phyloP scores from a whole-genome alignment of 2,113 vertebrate genomes.

The Mastomys natalensis region DNA sequence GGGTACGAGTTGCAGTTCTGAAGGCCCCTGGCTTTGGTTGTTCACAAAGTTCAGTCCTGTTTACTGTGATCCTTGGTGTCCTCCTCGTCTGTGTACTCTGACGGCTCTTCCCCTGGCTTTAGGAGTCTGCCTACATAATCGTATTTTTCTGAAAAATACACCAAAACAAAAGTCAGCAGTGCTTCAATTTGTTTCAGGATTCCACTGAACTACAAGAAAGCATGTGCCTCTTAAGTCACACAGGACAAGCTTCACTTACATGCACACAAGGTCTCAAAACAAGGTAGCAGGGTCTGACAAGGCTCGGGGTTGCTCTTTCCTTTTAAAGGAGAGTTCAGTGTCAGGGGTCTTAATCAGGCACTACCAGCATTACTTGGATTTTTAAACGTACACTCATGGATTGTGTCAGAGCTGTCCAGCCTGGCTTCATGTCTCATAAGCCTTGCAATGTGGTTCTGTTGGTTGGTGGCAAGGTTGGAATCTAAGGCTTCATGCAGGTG shows the following conservation, averaged over 20 bases:
- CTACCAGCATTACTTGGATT: neutral
- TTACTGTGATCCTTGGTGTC: conserved; percentile 99
- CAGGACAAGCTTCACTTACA: neutral
- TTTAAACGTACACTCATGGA: neutral
- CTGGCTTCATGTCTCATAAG: neutral
- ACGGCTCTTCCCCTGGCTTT: conserved; percentile 98
- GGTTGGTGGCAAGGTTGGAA: neutral
- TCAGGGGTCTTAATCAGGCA: neutral
- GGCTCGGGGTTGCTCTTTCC: neutral
- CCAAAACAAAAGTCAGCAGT: conserved; percentile 67
- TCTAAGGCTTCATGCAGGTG: neutral
- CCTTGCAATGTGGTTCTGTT: neutral
- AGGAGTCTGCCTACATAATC: conserved; percentile 98
- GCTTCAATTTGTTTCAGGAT: conserved; percentile 62
- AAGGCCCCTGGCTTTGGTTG: conserved; percentile 96
- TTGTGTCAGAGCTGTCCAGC: neutral
- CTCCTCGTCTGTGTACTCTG: conserved; percentile 99
- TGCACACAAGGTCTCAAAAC: neutral
- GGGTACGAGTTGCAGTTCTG: conserved; percentile 90
- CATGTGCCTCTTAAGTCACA: neutral
- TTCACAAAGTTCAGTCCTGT: conserved; percentile 95
- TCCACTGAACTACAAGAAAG: neutral
- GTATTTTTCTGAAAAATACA: conserved; percentile 95
- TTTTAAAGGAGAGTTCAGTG: neutral
- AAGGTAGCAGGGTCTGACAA: neutral